Evolutionary conservation across 2,888 invertebrate species (phyloP), one percentile per base, ranked within the genome.

Genomic region (Tubiluchus corallicola): DNA sequence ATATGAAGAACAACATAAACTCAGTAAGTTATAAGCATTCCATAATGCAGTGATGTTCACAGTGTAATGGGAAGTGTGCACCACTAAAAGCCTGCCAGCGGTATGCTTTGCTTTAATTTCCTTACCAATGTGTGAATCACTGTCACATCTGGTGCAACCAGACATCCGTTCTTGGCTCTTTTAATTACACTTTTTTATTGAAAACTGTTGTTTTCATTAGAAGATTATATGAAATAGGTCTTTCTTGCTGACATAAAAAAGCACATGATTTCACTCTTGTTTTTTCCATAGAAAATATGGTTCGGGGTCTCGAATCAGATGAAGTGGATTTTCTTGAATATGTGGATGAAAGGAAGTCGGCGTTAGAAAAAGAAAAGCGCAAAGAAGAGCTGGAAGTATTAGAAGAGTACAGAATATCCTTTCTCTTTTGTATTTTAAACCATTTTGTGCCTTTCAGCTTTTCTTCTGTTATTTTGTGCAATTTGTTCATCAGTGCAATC

Each of bases 251-350:
- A 37, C 16, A 38, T 29, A 9, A 18, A 41, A 40, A 20, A 41
- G 21, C 9, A 13, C 41, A 43, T 45, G 40, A 29, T 43, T 46
- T 37, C 9, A 3, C 21, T n/a, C 17, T 17, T 15, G 19, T 43
- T 5, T 37, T 44, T 19, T 45, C 53, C 59, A 17, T 54, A 73
- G 72, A 71, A 55, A 73, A 74, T 56, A 68, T 72, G 61, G 70
- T 75, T 2, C 68, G 87, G 61, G 90, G 90, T 1, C 67, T 96
- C 41, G 59, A 59, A 44, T 90, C 94, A 60, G 92, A 92, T 60
- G 96, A 96, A 68, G 82, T 87, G 0, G 82, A 87, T 50, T 96
- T 94, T 64, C 67, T 96, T 41, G 87, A 94, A 57, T 70, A 82
- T 46, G 85, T 96, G 2, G 87, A 88, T 61, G 72, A 79, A 47